A percentile compares a stretch with the other conserved stretches of the same genome.
Conservation (phyloP, 2,888 invertebrate genomes). For the Xylophagus ater region DNA sequence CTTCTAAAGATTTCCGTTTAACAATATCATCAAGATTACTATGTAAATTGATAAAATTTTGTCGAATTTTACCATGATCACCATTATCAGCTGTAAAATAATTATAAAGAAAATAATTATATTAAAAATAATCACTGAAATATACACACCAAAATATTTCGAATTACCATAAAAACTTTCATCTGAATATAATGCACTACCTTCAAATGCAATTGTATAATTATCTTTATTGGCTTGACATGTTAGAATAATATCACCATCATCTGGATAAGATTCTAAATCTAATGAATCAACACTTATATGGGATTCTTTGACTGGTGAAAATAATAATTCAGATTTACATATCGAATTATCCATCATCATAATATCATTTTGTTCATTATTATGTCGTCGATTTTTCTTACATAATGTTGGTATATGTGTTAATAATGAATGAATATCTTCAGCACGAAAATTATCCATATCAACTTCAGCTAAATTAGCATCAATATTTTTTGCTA, state of each 20-base stretch:
- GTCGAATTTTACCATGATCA: conserved; percentile 29
- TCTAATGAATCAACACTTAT: conserved; percentile 86
- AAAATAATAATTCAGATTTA: conserved; percentile 83
- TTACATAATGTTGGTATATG: conserved; percentile 65
- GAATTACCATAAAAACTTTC: conserved; percentile 57
- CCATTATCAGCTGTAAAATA: conserved; percentile 29
- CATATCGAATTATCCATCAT: conserved; percentile 81
- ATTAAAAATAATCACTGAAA: neutral
- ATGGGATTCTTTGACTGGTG: conserved; percentile 72
- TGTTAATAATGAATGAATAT: conserved; percentile 76
- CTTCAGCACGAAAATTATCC: conserved; percentile 86
- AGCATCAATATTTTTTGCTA: conserved; percentile 80
- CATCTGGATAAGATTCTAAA: conserved; percentile 63
- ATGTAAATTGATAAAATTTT: conserved; percentile 37
- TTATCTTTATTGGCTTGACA: conserved; percentile 90
- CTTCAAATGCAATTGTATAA: conserved; percentile 91
- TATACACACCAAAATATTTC: conserved; percentile 3
- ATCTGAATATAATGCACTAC: conserved; percentile 76
- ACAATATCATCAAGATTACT: conserved; percentile 38
- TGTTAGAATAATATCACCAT: conserved; percentile 77
- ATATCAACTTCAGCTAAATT: conserved; percentile 91
- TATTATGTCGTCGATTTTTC: conserved; percentile 28
- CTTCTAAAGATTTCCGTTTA: conserved; percentile 45
- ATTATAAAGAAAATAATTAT: neutral
- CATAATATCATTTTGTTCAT: conserved; percentile 56